Percentiles rank a stretch among this genome's conserved stretches.
These are phyloP conservation scores for Parthenolecanium corni DNA, from an alignment of 2,888 invertebrate genomes.

Conservation along the genomic window DNA sequence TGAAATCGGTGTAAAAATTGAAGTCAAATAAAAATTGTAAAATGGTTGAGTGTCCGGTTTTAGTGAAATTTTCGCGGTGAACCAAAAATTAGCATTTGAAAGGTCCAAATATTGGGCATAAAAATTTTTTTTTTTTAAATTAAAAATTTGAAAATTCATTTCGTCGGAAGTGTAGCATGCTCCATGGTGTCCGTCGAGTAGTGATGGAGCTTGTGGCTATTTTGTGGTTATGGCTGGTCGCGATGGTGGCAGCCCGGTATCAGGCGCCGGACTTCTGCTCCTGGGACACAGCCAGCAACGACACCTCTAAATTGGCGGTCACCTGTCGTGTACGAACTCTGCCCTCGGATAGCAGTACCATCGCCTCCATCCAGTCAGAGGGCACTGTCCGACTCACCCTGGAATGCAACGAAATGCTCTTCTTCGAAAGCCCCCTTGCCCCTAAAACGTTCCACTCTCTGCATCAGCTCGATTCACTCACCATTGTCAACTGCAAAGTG, in stretches of 20 bases:
- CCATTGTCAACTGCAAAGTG: slow-evolving; percentile 67
- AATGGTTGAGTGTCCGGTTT: too few relatives aligned
- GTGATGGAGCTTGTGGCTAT: not conserved
- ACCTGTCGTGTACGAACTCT: slow-evolving; percentile 59
- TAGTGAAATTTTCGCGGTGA: too few relatives aligned
- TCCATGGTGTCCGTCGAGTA: too few relatives aligned
- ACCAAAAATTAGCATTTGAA: too few relatives aligned
- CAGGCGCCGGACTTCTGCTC: slow-evolving; percentile 20
- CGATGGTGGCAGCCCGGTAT: slow-evolving; percentile 12
- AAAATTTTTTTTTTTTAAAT: too few relatives aligned
- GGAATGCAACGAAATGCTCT: slow-evolving; percentile 62
- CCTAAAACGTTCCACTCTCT: slow-evolving; percentile 60
- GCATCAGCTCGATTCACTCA: slow-evolving; percentile 60
- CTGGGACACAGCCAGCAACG: slow-evolving; percentile 37
- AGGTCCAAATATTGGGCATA: too few relatives aligned
- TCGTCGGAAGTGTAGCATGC: not conserved
- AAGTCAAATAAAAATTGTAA: too few relatives aligned
- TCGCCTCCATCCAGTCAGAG: slow-evolving; percentile 52
- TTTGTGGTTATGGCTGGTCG: not conserved
- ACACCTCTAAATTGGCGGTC: slow-evolving; percentile 42
- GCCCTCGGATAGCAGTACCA: slow-evolving; percentile 49
- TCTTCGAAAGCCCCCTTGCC: slow-evolving; percentile 65
- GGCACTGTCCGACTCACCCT: slow-evolving; percentile 60
- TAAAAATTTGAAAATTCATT: too few relatives aligned
- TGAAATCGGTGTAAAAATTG: too few relatives aligned